Conservation (phyloP, 1,140 invertebrate species). For the Phthorimaea operculella region DNA sequence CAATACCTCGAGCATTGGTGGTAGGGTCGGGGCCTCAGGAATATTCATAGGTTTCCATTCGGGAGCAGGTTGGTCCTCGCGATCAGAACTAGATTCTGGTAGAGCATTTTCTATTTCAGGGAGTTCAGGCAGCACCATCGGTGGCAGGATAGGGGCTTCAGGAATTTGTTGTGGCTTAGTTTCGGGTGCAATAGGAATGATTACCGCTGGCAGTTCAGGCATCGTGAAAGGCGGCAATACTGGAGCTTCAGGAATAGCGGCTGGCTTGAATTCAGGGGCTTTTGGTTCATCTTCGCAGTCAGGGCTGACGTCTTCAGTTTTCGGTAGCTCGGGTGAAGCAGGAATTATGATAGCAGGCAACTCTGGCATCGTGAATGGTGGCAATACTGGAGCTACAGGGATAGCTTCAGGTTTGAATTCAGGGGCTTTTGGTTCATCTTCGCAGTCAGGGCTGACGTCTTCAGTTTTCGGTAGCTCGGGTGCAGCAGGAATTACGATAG, state of each 20-base stretch:
- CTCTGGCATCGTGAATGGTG: not conserved
- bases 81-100: too few relatives aligned
- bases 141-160: conserved; percentile 3
- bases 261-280: not conserved
- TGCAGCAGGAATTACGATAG: not conserved
- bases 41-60: too few relatives aligned
- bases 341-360: not conserved
- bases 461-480: too few relatives aligned
- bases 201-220: not conserved
- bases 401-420: not conserved
- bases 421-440: too few relatives aligned
- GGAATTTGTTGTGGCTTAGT: conserved; percentile 4
- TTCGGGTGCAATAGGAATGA: not conserved
- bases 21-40: too few relatives aligned
- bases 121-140: not conserved
- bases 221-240: conserved; percentile 4
- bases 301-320: not conserved
- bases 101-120: not conserved
- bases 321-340: too few relatives aligned
- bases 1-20: too few relatives aligned
- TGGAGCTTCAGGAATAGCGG: conserved; percentile 7
- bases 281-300: not conserved
- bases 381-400: not conserved
- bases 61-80: too few relatives aligned
- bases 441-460: too few relatives aligned